Percentiles rank a stretch among this genome's conserved stretches.
These are phyloP conservation scores for Enteromius thamalakanensis DNA, from an alignment of 2,797 vertebrate genomes.

Conservation along the genomic window DNA sequence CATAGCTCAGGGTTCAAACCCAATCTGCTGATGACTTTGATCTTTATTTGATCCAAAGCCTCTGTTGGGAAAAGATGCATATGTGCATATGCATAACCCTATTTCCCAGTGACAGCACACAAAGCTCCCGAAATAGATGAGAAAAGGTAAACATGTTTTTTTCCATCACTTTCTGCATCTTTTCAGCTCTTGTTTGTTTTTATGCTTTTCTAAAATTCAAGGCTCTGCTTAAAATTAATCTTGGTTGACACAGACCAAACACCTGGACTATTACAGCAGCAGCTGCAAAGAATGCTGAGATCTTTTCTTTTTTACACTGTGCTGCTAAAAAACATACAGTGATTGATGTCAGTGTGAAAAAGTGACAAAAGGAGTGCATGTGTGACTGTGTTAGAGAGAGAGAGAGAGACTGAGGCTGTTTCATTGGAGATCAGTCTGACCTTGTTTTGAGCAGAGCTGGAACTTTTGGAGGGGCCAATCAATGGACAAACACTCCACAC, in stretches of 20 bases:
- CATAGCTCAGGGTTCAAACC: neutral
- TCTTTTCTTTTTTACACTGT: neutral
- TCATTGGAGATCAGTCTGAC: conserved; percentile 13
- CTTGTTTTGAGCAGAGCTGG: conserved; percentile 22
- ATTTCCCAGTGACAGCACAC: neutral
- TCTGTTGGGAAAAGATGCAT: neutral
- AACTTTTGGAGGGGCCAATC: conserved; percentile 15
- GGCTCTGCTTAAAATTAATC: neutral
- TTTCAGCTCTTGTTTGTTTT: conserved; percentile 16
- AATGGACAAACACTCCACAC: conserved; percentile 19
- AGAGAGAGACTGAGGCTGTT: conserved; percentile 6
- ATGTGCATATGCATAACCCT: neutral
- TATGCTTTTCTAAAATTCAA: neutral
- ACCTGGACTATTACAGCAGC: neutral
- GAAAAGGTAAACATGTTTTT: neutral
- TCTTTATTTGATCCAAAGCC: conserved; percentile 18
- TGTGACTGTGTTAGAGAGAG: neutral
- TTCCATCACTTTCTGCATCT: conserved; percentile 8
- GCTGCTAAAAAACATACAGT: neutral
- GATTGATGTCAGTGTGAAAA: conserved; percentile 16
- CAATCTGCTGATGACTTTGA: neutral
- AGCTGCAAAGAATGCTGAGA: neutral
- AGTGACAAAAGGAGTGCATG: neutral
- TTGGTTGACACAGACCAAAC: conserved; percentile 9
- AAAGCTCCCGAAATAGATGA: neutral